These are phyloP conservation scores for Coranthus polyacanthus DNA, from an alignment of 2,797 vertebrate species.

Conservation along the genomic window DNA sequence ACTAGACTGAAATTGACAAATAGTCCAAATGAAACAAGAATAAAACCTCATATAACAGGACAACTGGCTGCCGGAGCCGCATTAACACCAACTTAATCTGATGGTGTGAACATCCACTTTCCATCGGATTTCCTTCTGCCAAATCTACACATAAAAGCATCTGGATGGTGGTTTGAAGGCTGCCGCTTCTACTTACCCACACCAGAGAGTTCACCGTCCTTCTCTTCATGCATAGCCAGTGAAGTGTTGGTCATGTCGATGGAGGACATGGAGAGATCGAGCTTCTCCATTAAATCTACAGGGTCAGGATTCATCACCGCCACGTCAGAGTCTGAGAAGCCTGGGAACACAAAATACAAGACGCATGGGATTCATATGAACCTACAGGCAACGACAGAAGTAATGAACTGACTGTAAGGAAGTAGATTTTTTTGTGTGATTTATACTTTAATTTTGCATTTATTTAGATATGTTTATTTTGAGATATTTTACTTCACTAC, in stretches of 20 bases:
- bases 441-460: too few relatives aligned
- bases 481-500: too few relatives aligned
- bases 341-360: slow-evolving; percentile 58
- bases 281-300: slow-evolving; percentile 74
- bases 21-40: too few relatives aligned
- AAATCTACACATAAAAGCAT: background rate
- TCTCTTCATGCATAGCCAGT: slow-evolving; percentile 79
- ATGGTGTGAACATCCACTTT: background rate
- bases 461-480: too few relatives aligned
- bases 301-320: slow-evolving; percentile 60
- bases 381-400: background rate
- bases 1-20: too few relatives aligned
- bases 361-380: too few relatives aligned
- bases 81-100: too few relatives aligned
- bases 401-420: too few relatives aligned
- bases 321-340: slow-evolving; percentile 74
- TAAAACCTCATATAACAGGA: too few relatives aligned
- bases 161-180: background rate
- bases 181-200: slow-evolving; percentile 73
- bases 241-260: slow-evolving; percentile 84
- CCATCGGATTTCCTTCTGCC: background rate
- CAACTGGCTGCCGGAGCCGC: too few relatives aligned
- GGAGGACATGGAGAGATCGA: slow-evolving; percentile 84
- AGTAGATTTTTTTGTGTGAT: too few relatives aligned
- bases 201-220: slow-evolving; percentile 75